Conservation (phyloP, 64 coral and sea anemone species). For the Platygyra sinensis region DNA sequence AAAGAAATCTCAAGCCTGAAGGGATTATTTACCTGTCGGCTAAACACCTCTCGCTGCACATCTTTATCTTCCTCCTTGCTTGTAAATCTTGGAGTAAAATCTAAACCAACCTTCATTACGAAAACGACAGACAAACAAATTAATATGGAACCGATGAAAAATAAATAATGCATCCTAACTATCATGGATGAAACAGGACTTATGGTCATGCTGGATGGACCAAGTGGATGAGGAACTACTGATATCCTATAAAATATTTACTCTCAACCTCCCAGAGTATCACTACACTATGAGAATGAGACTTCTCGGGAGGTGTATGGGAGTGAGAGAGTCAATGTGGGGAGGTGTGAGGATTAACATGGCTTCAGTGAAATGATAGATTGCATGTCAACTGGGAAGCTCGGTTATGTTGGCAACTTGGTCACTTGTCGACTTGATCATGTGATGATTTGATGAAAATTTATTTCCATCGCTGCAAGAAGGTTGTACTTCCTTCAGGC, state of each 20-base stretch:
- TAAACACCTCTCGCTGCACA: slow-evolving; percentile 82
- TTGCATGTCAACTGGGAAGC: too few relatives aligned
- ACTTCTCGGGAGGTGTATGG: too few relatives aligned
- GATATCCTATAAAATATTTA: too few relatives aligned
- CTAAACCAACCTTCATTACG: slow-evolving; percentile 78
- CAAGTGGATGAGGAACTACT: too few relatives aligned
- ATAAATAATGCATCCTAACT: background rate
- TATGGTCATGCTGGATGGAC: too few relatives aligned
- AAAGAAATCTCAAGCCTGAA: background rate
- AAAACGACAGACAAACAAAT: background rate
- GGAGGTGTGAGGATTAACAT: background rate
- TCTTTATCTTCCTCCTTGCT: slow-evolving; percentile 70
- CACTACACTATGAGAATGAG: too few relatives aligned
- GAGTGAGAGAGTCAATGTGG: background rate
- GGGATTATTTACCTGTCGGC: slow-evolving; percentile 51
- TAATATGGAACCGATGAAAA: background rate
- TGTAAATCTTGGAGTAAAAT: slow-evolving; percentile 92
- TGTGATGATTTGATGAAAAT: too few relatives aligned
- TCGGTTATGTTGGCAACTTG: too few relatives aligned
- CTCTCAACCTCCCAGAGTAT: too few relatives aligned
- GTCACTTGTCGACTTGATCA: too few relatives aligned
- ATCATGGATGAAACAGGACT: background rate
- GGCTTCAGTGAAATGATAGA: background rate
- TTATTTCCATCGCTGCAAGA: too few relatives aligned
- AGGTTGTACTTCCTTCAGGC: background rate